Conservation (phyloP, 2,888 invertebrate species). For the Leptinotarsa peninsularis region DNA sequence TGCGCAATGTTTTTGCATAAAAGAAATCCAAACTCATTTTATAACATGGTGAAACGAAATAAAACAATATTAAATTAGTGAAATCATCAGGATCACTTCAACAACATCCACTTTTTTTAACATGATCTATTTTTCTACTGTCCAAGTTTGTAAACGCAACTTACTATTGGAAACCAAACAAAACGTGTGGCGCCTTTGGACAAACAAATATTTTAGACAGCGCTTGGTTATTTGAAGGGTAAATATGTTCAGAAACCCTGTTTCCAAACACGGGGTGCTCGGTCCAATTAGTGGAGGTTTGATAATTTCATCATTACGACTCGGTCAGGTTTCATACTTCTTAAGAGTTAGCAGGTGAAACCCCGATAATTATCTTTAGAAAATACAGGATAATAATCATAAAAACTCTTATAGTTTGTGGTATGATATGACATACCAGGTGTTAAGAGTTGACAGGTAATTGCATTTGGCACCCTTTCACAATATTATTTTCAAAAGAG, state of each 20-base stretch:
- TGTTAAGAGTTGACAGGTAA: too few relatives aligned
- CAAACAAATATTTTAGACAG: slow-evolving; percentile 54
- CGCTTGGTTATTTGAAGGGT: slow-evolving; percentile 47
- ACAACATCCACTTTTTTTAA: too few relatives aligned
- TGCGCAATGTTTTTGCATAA: too few relatives aligned
- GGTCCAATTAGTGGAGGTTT: slow-evolving; percentile 48
- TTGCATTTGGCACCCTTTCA: too few relatives aligned
- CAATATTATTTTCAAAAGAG: too few relatives aligned
- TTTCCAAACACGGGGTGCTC: slow-evolving; percentile 40
- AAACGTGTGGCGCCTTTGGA: slow-evolving; percentile 52
- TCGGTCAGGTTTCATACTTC: slow-evolving; percentile 30
- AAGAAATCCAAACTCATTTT: too few relatives aligned
- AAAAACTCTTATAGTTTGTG: background rate
- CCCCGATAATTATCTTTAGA: background rate
- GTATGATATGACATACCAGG: background rate
- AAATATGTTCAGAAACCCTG: slow-evolving; percentile 49
- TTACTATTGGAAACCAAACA: slow-evolving; percentile 32
- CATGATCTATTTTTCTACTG: background rate
- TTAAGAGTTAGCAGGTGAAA: slow-evolving; percentile 20
- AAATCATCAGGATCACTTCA: too few relatives aligned
- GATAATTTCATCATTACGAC: slow-evolving; percentile 52
- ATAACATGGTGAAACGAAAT: too few relatives aligned
- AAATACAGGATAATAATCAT: background rate
- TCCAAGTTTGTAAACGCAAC: background rate
- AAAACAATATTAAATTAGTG: too few relatives aligned